Percentiles rank a stretch among this genome's conserved stretches.
Evolutionary conservation across 2,113 vertebrate species (phyloP).

Genomic region (Dunckerocampus dactyliophorus): DNA sequence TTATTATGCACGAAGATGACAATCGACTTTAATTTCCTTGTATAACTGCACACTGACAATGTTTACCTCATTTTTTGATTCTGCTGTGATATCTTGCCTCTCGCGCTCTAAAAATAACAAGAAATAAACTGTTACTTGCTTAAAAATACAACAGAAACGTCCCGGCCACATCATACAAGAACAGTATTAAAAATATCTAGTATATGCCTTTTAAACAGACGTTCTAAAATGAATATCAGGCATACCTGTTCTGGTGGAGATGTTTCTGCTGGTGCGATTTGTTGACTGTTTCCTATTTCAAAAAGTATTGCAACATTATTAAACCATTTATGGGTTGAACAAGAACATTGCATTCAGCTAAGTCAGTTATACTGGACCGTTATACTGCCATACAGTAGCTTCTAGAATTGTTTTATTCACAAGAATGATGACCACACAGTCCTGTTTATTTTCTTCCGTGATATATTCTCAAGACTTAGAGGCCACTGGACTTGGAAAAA

Average conservation of each 20-base stretch:
- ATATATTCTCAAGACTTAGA: no score
- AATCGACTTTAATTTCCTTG: no score
- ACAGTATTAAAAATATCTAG: neutral
- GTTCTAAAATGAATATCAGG: neutral
- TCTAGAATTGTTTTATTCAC: no score
- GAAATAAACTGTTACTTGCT: neutral
- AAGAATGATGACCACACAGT: no score
- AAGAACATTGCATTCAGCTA: neutral
- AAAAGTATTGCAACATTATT: neutral
- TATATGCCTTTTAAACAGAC: no score
- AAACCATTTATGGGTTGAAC: neutral
- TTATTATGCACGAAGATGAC: no score
- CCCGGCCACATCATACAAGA: neutral
- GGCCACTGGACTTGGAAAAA: no score
- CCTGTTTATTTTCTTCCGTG: no score
- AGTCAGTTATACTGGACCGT: neutral
- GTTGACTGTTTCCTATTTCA: neutral
- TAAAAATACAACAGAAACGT: neutral
- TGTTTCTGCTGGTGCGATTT: neutral
- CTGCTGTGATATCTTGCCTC: conserved; percentile 7
- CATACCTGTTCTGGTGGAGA: conserved; percentile 4
- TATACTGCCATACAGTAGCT: no score
- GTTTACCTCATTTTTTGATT: conserved; percentile 29
- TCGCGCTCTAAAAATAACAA: conserved; percentile 8
- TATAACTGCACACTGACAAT: neutral